phyloP scores from a whole-genome alignment of 2,113 vertebrate species.

The Sebastes schlegelii region DNA sequence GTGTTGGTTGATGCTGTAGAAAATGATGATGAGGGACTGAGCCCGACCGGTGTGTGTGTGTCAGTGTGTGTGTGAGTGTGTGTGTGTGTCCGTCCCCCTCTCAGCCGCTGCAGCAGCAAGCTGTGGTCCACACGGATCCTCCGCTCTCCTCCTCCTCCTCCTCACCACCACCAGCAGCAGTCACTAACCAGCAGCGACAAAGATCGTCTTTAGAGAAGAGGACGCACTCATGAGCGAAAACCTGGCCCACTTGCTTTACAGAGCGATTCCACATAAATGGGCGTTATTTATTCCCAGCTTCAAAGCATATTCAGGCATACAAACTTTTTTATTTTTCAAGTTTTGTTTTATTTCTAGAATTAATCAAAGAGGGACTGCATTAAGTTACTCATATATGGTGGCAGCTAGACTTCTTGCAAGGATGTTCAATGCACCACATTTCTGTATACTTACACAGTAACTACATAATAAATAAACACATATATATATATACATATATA shows the following conservation, averaged over 20 bases:
- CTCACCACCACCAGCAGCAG: constrained; percentile 18
- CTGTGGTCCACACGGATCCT: constrained; percentile 72
- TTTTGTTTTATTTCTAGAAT: not conserved
- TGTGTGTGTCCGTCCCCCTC: constrained; percentile 52
- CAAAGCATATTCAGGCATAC: not conserved
- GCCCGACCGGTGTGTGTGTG: constrained; percentile 56
- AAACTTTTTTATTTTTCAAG: not conserved
- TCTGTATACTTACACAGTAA: not conserved
- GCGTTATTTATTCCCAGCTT: not conserved
- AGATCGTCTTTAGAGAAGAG: constrained; percentile 38
- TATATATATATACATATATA: not conserved
- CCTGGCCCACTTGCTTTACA: not conserved
- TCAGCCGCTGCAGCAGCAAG: constrained; percentile 75
- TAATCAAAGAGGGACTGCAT: not conserved
- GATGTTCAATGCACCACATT: not conserved
- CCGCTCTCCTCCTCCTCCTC: constrained; percentile 59
- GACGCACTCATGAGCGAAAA: not conserved
- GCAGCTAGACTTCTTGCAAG: not conserved
- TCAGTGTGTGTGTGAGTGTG: constrained; percentile 10
- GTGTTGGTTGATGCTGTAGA: constrained; percentile 54
- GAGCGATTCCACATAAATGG: not conserved
- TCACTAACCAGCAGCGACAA: constrained; percentile 62
- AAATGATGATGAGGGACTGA: constrained; percentile 47
- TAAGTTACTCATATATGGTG: not conserved
- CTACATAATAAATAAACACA: not conserved